Base-by-base conservation (phyloP, 2,113 vertebrate species). In the Sphaerodactylus townsendi region DNA sequence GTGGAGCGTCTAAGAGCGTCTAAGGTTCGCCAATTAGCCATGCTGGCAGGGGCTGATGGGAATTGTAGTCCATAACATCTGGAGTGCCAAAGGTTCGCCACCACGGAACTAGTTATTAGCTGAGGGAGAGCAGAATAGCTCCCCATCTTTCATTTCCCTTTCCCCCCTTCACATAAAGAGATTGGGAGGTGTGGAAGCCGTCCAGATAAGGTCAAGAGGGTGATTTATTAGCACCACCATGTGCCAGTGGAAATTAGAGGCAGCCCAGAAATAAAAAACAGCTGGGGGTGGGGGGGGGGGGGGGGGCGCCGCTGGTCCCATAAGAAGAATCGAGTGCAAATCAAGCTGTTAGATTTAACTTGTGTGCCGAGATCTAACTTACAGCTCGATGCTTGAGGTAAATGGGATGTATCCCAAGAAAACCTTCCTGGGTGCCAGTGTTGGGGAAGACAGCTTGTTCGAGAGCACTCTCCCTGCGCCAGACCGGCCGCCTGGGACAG, bases 191-290 rank as follows among this genome's bases (percentile, higher is more conserved):
- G 85, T 83, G 90, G 79, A 91, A 70, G 28, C 37, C 86, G 70
- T 90, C 88, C 82, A 86, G 83, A 82, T 41, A 72, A 92, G 81
- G 83, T 76, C 65, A 83, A 56, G 44, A 86, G 79, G 83, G 76
- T 64, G 56, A 86, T 41, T 75, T 59, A 66, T 88, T 79, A n/a
- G n/a, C n/a, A 68, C 0, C 0, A 23, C 56, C 56, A 3, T 3
- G 25, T 30, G 37, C 56, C 76, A 10, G 37, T 14, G 28, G 76
- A 78, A 78, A 64, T 64, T 41, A 64, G 56, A 64, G 56, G 35
- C 76, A 28, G 37, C 4, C 37, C 33, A 23, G 56, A 64, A 39
- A 64, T 78, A 39, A 64, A 41, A 37, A 39, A 23, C 39, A 41
- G 13, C 14, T 8, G 4, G 73, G 17, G n/a, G 37, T 5, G 37